Evolutionary conservation across 2,888 invertebrate species (phyloP), one percentile per base, ranked within the genome.

Genomic region (Chorisops tibialis): DNA sequence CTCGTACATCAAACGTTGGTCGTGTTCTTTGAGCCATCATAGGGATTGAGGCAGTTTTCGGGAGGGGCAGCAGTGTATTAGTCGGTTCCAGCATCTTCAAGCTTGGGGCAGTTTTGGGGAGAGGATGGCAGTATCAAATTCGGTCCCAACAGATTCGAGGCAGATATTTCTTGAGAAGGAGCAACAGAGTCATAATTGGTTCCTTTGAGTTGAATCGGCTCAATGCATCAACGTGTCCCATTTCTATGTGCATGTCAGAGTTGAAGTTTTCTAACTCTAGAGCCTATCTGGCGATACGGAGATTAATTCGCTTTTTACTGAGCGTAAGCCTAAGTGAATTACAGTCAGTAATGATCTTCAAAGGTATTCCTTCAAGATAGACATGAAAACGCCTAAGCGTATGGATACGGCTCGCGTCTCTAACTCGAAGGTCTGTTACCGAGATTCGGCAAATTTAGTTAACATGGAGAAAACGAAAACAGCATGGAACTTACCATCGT

Each of bases 361-460:
- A 71, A 19, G 58, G 52, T 3, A 68, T 64, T 2, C 69, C 69
- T 2, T 63, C 21, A 12, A 72, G 49, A 63, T 70, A 72, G n/a
- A 68, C 62, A 2, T 67, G 64, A 59, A 72, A 71, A 41, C 69
- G 63, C 54, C 70, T 61, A 9, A 71, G 22, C 0, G 72, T 63
- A 62, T 71, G 68, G 72, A 63, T 6, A 71, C 67, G 2, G 70
- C 66, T 21, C 72, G 52, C 1, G 68, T 67, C 64, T 73, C 72
- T n/a, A 74, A 54, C 49, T 73, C 73, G 64, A 67, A 73, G 58
- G 69, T 70, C 48, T 72, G 70, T 54, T 69, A 71, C 47, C 67
- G 67, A 5, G 67, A 18, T 49, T 73, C 72, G 0, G 61, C 37
- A 5, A 54, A 61, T 1, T 70, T 65, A 1, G 71, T 70, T 54